Percentiles rank a stretch among this genome's conserved stretches.
Evolutionary conservation across 2,797 vertebrate genomes (phyloP).

Genomic region (Lacerta agilis): DNA sequence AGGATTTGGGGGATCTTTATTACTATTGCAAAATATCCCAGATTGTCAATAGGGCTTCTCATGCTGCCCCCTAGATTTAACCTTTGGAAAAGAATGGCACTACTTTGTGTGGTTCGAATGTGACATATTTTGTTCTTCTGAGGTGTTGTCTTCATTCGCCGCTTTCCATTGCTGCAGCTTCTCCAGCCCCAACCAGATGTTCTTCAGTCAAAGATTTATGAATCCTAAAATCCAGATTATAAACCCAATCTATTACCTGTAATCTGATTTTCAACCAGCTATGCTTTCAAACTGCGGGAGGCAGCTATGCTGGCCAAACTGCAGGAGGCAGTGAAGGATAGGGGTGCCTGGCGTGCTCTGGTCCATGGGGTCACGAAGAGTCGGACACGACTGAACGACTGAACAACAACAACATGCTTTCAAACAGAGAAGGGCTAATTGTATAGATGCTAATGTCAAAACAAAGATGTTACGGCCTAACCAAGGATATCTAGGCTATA

Average conservation of each 20-base stretch:
- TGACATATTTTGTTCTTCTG: conserved; percentile 15
- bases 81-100: conserved; percentile 32
- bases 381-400: no score
- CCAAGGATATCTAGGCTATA: background rate
- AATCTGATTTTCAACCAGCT: conserved; percentile 13
- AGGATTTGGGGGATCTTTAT: background rate
- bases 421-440: background rate
- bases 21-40: conserved; percentile 28
- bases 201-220: conserved; percentile 6
- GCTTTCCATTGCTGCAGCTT: background rate
- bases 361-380: no score
- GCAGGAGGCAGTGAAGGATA: no score
- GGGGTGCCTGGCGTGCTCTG: no score
- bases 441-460: conserved; percentile 1
- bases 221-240: background rate
- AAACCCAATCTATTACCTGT: conserved; percentile 8
- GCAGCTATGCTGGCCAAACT: no score
- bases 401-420: no score
- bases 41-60: conserved; percentile 13
- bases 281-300: conserved; percentile 20
- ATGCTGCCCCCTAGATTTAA: conserved; percentile 30
- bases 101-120: conserved; percentile 19
- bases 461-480: conserved; percentile 3
- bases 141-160: conserved; percentile 18
- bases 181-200: background rate